phyloP scores from a whole-genome alignment of 2,113 vertebrate genomes.

The Ifrita kowaldi region DNA sequence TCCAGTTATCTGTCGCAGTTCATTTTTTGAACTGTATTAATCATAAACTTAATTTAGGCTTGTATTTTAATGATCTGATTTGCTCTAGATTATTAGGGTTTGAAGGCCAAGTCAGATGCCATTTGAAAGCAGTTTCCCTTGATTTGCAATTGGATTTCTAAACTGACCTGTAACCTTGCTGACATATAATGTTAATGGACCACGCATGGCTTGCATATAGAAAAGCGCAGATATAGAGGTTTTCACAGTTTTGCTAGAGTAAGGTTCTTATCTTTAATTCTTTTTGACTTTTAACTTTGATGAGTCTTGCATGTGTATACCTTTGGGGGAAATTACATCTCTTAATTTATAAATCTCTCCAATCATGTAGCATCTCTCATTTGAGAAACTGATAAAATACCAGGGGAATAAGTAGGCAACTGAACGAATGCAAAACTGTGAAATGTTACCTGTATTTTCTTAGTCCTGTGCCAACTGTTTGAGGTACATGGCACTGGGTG shows the following conservation, averaged over 20 bases:
- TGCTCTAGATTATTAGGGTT: conserved; percentile 25
- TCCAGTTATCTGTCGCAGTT: background rate
- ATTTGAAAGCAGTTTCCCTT: conserved; percentile 24
- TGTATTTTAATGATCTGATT: background rate
- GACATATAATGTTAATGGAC: conserved; percentile 31
- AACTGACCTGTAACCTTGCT: conserved; percentile 35
- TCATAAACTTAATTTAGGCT: conserved; percentile 26
- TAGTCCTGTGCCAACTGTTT: background rate
- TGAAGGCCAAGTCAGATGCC: conserved; percentile 39
- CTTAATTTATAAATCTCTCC: background rate
- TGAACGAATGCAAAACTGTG: background rate
- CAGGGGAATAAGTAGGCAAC: background rate
- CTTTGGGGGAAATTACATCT: background rate
- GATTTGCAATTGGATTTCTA: conserved; percentile 14
- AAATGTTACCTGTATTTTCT: background rate
- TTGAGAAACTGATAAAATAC: background rate
- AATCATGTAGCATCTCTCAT: background rate
- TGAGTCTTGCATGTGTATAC: accelerated
- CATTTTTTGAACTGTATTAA: conserved; percentile 22
- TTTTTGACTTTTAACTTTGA: background rate
- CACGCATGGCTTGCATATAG: background rate
- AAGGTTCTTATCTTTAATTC: background rate
- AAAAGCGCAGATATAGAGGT: background rate
- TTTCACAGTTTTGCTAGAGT: background rate
- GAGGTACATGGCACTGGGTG: background rate